These are phyloP conservation scores for Enteromius trimaculatus DNA, from an alignment of 2,797 vertebrate genomes.

Conservation along the genomic window DNA sequence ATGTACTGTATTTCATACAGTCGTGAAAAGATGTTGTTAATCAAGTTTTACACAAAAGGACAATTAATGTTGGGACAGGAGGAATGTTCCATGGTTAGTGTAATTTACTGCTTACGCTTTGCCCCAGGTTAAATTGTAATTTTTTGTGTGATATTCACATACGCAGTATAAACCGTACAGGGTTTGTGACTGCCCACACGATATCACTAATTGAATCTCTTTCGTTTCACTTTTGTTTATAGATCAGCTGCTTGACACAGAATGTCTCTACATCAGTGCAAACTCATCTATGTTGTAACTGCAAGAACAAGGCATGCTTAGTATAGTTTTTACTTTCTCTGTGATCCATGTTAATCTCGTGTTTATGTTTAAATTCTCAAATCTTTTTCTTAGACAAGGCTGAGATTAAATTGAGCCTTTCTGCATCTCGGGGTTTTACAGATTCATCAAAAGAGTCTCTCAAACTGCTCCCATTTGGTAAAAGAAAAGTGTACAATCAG, in stretches of 20 bases:
- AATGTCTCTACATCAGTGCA: not conserved
- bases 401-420: not conserved
- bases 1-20: conserved; percentile 41
- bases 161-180: not conserved
- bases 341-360: not conserved
- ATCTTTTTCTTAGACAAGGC: not conserved
- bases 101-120: not conserved
- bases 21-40: conserved; percentile 41
- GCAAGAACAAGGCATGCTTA: conserved; percentile 1
- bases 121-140: too few species aligned
- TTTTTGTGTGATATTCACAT: not conserved
- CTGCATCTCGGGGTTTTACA: not conserved
- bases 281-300: not conserved
- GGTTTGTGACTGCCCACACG: not conserved
- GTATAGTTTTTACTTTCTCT: not conserved
- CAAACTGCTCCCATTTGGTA: not conserved
- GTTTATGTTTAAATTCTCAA: not conserved
- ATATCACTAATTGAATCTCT: not conserved
- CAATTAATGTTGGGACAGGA: conserved; percentile 21
- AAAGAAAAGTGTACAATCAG: not conserved
- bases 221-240: not conserved
- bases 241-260: conserved; percentile 3
- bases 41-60: conserved; percentile 28
- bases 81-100: not conserved
- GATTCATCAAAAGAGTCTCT: not conserved